Base-by-base conservation (phyloP, 1,140 invertebrate species). In the Grapholita molesta region DNA sequence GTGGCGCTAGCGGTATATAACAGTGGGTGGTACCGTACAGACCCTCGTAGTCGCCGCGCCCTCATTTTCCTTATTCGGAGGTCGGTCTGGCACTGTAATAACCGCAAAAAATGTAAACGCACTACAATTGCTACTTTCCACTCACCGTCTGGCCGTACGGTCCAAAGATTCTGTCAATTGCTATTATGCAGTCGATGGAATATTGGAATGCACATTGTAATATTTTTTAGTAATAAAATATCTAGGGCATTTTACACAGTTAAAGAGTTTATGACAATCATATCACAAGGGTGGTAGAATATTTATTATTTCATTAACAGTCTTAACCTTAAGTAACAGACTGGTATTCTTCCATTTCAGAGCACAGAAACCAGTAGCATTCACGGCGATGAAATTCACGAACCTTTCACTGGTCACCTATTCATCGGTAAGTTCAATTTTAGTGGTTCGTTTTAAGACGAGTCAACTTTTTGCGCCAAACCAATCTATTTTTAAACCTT, bases 311-410 rank as follows among this genome's bases (percentile, higher is more conserved):
- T 9, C 11, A 38, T 15, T 15, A 9, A 38, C 6, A 5, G n/a
- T n/a, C n/a, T n/a, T n/a, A n/a, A n/a, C n/a, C n/a, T n/a, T n/a
- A n/a, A n/a, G n/a, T n/a, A n/a, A n/a, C n/a, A n/a, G n/a, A n/a
- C 42, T 21, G 1, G 18, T 48, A 48, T 7, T 32, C 25, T 23
- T 55, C 8, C 75, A 73, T 82, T 79, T 67, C 81, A 91, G 89
- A 73, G 77, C 86, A 9, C 88, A 91, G 76, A 91, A 88, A 70
- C 87, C 88, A 12, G 85, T 90, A 28, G 86, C 86, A 7, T 90
- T 91, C 30, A 89, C 89, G 12, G 86, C 89, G 15, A 88, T 91
- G 85, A 84, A 84, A 61, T 91, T 91, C 35, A 90, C 86, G 18
- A 84, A 86, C 48, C 86, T 91, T 23, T 84, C 81, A 1, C 80